Evolutionary conservation across 2,797 vertebrate species (phyloP).

Genomic region (Hapalemur alaotrensis): DNA sequence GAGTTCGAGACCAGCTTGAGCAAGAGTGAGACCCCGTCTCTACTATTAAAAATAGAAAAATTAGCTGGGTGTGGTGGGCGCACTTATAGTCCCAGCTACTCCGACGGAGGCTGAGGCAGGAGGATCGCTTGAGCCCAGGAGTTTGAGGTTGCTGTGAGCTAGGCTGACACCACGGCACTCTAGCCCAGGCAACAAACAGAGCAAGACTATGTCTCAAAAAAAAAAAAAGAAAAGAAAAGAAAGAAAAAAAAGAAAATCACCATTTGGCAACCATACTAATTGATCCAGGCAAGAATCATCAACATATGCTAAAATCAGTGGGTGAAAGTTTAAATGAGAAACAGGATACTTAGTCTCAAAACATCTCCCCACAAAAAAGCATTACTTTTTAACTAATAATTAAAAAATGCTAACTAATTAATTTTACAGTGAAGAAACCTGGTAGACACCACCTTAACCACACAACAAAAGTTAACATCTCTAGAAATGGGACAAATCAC

Average conservation of each 20-base stretch:
- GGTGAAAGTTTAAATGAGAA: not conserved
- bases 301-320: not conserved
- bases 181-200: no score
- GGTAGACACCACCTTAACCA: not conserved
- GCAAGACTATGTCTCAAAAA: no score
- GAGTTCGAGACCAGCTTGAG: no score
- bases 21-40: no score
- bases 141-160: no score
- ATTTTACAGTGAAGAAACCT: slow-evolving; percentile 8
- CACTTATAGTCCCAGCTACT: no score
- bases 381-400: not conserved
- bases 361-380: not conserved
- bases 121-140: no score
- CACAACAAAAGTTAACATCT: not conserved
- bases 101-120: no score
- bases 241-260: not conserved
- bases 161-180: no score
- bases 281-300: not conserved
- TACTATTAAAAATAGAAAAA: no score
- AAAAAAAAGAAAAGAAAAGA: no score
- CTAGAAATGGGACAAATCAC: not conserved
- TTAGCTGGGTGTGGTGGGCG: no score
- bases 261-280: not conserved
- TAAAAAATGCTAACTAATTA: slow-evolving; percentile 4
- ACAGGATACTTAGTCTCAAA: slow-evolving; percentile 5